Base-by-base conservation (phyloP, 2,888 invertebrate genomes). In the Tachystola acroxantha region DNA sequence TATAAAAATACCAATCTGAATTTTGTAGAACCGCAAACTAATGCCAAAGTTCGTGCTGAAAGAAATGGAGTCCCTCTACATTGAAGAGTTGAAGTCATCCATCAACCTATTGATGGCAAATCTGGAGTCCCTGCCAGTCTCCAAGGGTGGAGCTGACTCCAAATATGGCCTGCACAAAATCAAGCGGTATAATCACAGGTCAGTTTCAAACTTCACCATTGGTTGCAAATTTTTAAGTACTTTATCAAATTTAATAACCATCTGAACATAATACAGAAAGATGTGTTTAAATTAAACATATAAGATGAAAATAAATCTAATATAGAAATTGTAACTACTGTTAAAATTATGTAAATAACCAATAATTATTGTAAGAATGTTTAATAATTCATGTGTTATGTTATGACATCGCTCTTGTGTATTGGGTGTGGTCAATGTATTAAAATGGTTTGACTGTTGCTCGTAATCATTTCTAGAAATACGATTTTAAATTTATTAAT, bases 41-140 rank as follows among this genome's bases (percentile, higher is more conserved):
- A 97, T 98, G 96, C 99, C 99, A 56, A 98, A 97, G 89, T 99
- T 99, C 89, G 98, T 99, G 48, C 91, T 99, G 58, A 99, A 99
- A 91, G 99, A 99, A 89, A 99, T 99, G 99, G 99, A 99, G 88
- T 96, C 97, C 36, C 91, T 99, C 67, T 99, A 98, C 89, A 94
- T 99, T 66, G 99, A 99, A 89, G 99, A 99, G 86, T 88, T 98
- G 66, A 97, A 98, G 84, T 94, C 98, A 42, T 97, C 98, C 50
- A 98, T 99, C 79, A 99, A 98, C 87, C 91, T 97, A 59, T 89
- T 99, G 65, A 99, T 99, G 96, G 96, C 96, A 48, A 99, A 99
- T 90, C 90, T 99, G 79, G 99, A 99, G 90, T 98, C 98, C 40
- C 91, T 99, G 48, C 99, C 99, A 30, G 99, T 99, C 47, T 97